A percentile compares a stretch with the other conserved stretches of the same genome.
phyloP scores from a whole-genome alignment of 2,797 vertebrate species.

The Intellagama lesueurii region DNA sequence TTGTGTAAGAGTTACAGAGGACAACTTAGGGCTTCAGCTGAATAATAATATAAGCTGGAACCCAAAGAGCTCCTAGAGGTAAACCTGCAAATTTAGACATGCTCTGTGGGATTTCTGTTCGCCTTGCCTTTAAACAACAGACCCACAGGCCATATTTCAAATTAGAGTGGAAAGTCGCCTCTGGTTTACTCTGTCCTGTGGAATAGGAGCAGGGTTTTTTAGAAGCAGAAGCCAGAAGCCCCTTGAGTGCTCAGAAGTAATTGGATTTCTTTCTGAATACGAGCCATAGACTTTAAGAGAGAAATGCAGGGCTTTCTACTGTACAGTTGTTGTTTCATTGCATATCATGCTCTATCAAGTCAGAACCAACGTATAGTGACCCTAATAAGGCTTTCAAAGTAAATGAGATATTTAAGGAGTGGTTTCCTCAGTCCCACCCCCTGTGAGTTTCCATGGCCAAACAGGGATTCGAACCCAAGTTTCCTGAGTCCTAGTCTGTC shows the following conservation, averaged over 20 bases:
- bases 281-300: neutral
- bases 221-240: neutral
- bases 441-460: too few species aligned
- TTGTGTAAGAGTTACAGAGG: conserved; percentile 1
- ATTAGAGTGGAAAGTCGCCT: neutral
- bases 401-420: too few species aligned
- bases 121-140: neutral
- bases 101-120: neutral
- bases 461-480: too few species aligned
- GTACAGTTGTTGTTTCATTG: neutral
- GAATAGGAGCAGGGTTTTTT: neutral
- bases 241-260: neutral
- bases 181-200: neutral
- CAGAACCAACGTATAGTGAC: too few species aligned
- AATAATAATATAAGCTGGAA: neutral
- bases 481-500: too few species aligned
- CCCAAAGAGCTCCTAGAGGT: neutral
- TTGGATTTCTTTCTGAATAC: neutral
- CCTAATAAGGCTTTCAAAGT: too few species aligned
- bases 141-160: neutral
- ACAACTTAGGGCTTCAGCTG: neutral
- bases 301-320: neutral
- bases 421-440: too few species aligned
- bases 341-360: too few species aligned
- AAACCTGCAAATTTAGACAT: neutral